Evolutionary conservation across 2,113 vertebrate genomes (phyloP).

Genomic region (Falcunculus frontatus): DNA sequence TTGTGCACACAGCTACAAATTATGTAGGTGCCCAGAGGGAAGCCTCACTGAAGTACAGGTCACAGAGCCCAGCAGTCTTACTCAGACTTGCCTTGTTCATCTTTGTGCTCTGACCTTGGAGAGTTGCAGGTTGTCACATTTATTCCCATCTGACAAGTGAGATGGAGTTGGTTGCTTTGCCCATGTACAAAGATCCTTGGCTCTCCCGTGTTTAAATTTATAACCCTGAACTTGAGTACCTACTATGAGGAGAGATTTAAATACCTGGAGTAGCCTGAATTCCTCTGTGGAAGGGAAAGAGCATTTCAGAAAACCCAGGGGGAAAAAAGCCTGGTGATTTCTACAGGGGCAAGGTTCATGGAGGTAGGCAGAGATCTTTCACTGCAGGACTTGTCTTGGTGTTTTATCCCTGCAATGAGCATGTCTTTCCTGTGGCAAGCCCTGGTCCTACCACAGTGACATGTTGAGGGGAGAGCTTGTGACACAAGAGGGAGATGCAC

Average conservation of each 20-base stretch:
- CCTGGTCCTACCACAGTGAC: not conserved
- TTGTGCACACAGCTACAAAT: not conserved
- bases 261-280: not conserved
- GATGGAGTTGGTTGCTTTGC: not conserved
- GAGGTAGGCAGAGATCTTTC: not conserved
- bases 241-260: not conserved
- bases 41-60: not conserved
- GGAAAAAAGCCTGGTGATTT: not conserved
- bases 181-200: not conserved
- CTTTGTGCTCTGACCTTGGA: not conserved
- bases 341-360: not conserved
- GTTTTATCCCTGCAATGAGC: not conserved
- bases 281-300: not conserved
- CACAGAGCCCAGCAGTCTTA: not conserved
- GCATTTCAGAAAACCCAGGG: not conserved
- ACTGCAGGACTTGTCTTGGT: not conserved
- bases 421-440: not conserved
- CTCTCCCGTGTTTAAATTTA: not conserved
- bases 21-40: not conserved
- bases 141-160: not conserved
- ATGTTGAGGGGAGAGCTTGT: not conserved
- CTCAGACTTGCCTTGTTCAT: not conserved
- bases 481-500: not conserved
- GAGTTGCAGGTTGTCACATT: not conserved
- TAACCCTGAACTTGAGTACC: not conserved